These are phyloP conservation scores for Eurystomus glaucurus DNA, from an alignment of 2,797 vertebrate species.

Conservation along the genomic window DNA sequence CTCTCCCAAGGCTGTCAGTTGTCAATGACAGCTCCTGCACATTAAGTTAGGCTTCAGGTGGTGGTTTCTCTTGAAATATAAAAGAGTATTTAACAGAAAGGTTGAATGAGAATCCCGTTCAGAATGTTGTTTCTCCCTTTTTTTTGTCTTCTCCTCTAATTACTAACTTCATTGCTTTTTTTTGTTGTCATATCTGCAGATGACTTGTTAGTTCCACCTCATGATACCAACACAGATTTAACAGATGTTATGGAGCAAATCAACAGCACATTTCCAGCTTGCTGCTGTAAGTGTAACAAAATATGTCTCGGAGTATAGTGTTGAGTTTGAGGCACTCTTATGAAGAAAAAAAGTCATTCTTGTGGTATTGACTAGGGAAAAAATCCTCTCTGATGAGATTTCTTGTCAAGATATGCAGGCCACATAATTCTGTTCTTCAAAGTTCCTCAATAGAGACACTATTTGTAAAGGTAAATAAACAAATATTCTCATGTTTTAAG, in stretches of 20 bases:
- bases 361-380: not conserved
- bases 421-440: not conserved
- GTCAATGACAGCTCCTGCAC: not conserved
- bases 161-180: not conserved
- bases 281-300: constrained; percentile 90
- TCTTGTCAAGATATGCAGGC: not conserved
- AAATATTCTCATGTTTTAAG: not conserved
- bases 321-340: not conserved
- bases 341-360: constrained; percentile 11
- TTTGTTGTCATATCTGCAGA: constrained; percentile 77
- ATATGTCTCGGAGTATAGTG: not conserved
- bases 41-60: not conserved
- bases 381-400: not conserved
- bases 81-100: not conserved
- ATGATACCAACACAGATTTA: constrained; percentile 92
- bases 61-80: not conserved
- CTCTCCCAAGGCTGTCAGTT: constrained; percentile 1
- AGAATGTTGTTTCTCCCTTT: not conserved
- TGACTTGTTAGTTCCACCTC: constrained; percentile 90
- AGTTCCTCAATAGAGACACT: not conserved
- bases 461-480: not conserved
- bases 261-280: constrained; percentile 95
- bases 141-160: not conserved
- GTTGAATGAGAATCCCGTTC: not conserved
- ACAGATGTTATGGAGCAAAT: constrained; percentile 98